Percentiles rank a stretch among this genome's conserved stretches.
Evolutionary conservation across 2,888 invertebrate species (phyloP).

Genomic region (Hyalella azteca): DNA sequence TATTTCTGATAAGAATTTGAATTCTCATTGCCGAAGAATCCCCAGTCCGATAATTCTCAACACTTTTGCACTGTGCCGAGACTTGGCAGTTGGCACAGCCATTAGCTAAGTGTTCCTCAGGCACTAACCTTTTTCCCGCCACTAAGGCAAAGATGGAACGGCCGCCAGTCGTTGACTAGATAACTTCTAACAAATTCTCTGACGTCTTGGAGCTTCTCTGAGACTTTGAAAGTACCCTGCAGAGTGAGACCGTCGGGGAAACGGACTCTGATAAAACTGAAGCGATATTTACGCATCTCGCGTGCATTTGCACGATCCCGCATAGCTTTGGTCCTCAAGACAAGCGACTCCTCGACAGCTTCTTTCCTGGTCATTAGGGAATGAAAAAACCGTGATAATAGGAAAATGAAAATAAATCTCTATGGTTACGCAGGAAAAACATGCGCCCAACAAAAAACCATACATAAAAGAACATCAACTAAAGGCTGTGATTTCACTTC

Average conservation of each 20-base stretch:
- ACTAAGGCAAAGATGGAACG: slow-evolving; percentile 52
- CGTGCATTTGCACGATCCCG: slow-evolving; percentile 84
- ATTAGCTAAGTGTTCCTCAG: too few species aligned
- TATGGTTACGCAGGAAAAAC: too few species aligned
- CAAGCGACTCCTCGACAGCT: slow-evolving; percentile 78
- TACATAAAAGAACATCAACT: too few species aligned
- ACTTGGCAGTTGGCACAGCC: too few species aligned
- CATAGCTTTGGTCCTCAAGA: slow-evolving; percentile 93
- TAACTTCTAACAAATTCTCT: slow-evolving; percentile 45
- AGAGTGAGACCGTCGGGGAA: slow-evolving; percentile 86
- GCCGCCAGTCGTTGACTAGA: slow-evolving; percentile 56
- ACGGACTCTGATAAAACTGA: slow-evolving; percentile 70
- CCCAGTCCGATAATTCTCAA: too few species aligned
- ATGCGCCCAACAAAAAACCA: too few species aligned
- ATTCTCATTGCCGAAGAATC: too few species aligned
- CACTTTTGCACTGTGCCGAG: too few species aligned
- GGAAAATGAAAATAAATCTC: too few species aligned
- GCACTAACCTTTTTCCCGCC: slow-evolving; percentile 52
- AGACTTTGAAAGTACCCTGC: slow-evolving; percentile 67
- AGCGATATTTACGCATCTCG: slow-evolving; percentile 82
- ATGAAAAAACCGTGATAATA: too few species aligned
- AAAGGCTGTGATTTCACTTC: too few species aligned
- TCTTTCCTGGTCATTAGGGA: slow-evolving; percentile 69
- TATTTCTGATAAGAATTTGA: too few species aligned
- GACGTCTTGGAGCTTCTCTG: slow-evolving; percentile 53